These are phyloP conservation scores for Apodemia zela DNA, from an alignment of 2,888 invertebrate genomes.

Conservation along the genomic window DNA sequence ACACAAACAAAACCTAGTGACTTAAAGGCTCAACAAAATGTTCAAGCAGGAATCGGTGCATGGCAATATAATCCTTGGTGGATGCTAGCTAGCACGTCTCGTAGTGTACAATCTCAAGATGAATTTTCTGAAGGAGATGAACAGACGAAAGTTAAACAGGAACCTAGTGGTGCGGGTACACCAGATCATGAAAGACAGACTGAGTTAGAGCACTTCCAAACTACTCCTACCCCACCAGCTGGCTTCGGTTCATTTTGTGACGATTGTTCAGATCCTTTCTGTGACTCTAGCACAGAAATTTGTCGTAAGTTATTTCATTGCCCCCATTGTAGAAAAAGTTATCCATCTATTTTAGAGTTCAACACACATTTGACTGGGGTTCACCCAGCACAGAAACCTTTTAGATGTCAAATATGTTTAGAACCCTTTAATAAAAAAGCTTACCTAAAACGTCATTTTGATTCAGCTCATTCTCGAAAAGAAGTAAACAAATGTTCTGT, in stretches of 20 bases:
- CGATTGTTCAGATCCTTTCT: slow-evolving; percentile 77
- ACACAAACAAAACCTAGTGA: slow-evolving; percentile 75
- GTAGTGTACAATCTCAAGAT: slow-evolving; percentile 67
- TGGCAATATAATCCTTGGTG: slow-evolving; percentile 80
- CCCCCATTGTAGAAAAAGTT: slow-evolving; percentile 78
- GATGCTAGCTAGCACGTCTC: slow-evolving; percentile 76
- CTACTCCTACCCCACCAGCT: slow-evolving; percentile 61
- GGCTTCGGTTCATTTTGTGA: slow-evolving; percentile 74
- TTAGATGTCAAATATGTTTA: slow-evolving; percentile 76
- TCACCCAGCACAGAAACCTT: slow-evolving; percentile 76
- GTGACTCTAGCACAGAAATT: slow-evolving; percentile 66
- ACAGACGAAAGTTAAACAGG: slow-evolving; percentile 70
- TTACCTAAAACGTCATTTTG: slow-evolving; percentile 72
- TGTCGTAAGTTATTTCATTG: slow-evolving; percentile 77
- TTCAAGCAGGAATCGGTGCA: slow-evolving; percentile 63
- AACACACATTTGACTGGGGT: slow-evolving; percentile 76
- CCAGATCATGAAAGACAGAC: slow-evolving; percentile 67
- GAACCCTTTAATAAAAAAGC: slow-evolving; percentile 77
- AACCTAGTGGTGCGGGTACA: slow-evolving; percentile 63
- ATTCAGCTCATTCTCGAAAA: slow-evolving; percentile 72
- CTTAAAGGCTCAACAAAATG: slow-evolving; percentile 62
- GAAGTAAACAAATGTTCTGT: slow-evolving; percentile 79
- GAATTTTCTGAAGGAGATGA: slow-evolving; percentile 69
- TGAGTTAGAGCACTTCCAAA: slow-evolving; percentile 59
- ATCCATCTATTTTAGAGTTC: slow-evolving; percentile 75